A percentile compares a stretch with the other conserved stretches of the same genome.
Evolutionary conservation across 2,888 invertebrate genomes (phyloP).

Genomic region (Corbicula japonica): DNA sequence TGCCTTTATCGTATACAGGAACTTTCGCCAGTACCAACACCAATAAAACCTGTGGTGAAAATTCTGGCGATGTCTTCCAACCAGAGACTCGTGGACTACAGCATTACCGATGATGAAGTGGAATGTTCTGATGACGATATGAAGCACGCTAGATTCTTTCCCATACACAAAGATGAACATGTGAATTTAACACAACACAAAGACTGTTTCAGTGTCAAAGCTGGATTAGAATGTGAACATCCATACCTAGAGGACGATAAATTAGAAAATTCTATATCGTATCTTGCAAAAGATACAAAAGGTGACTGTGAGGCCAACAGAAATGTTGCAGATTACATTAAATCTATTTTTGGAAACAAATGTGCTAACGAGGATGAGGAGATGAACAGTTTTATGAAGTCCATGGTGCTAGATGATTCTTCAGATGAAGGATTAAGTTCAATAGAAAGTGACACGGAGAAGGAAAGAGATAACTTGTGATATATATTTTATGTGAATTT

Average conservation of each 20-base stretch:
- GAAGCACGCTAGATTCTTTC: too few species aligned
- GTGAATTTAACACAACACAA: too few species aligned
- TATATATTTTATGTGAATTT: too few species aligned
- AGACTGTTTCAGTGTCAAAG: too few species aligned
- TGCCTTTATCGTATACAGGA: too few species aligned
- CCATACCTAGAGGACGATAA: too few species aligned
- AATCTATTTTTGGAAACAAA: constrained; percentile 39
- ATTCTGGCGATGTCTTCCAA: too few species aligned
- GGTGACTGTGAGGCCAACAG: neutral
- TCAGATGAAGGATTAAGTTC: constrained; percentile 59
- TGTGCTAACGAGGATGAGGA: constrained; percentile 52
- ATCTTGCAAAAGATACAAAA: too few species aligned
- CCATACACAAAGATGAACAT: neutral
- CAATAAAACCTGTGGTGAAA: too few species aligned
- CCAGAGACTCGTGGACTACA: constrained; percentile 46
- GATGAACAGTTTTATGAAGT: constrained; percentile 65
- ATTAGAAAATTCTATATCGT: too few species aligned
- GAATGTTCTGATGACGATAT: constrained; percentile 2
- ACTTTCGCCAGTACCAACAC: too few species aligned
- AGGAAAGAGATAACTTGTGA: constrained; percentile 12
- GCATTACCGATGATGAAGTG: constrained; percentile 45
- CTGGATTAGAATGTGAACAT: too few species aligned
- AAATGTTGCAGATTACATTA: constrained; percentile 43
- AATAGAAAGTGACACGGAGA: constrained; percentile 52
- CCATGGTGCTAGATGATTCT: constrained; percentile 48